Conservation (phyloP, 2,888 invertebrate genomes). For the Meteorus cinctellus region DNA sequence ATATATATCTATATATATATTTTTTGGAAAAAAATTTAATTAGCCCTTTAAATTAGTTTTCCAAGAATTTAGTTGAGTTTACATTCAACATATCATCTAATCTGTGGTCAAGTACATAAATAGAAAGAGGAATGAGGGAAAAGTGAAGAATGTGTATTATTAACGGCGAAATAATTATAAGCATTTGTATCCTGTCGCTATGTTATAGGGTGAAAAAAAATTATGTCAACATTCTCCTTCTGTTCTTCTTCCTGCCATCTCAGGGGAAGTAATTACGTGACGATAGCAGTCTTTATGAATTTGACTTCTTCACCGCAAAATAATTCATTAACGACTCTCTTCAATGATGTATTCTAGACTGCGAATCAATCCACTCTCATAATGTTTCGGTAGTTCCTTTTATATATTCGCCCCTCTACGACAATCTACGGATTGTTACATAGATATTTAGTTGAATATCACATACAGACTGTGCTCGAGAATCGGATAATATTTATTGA, state of each 20-base stretch:
- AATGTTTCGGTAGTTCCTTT: too few relatives aligned
- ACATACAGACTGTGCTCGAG: background rate
- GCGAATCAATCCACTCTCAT: background rate
- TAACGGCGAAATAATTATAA: too few relatives aligned
- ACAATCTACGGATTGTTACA: background rate
- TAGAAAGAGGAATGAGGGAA: background rate
- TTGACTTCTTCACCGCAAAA: background rate
- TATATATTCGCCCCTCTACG: too few relatives aligned
- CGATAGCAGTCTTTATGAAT: background rate
- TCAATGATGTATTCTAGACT: background rate
- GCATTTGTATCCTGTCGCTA: too few relatives aligned
- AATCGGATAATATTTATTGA: background rate
- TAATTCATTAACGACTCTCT: background rate
- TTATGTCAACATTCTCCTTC: background rate
- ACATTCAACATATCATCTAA: background rate
- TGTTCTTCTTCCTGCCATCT: too few relatives aligned
- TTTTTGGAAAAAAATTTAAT: constrained; percentile 58
- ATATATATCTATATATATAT: background rate
- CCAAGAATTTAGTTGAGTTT: background rate
- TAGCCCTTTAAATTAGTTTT: constrained; percentile 39
- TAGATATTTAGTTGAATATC: background rate
- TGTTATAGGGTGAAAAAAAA: background rate
- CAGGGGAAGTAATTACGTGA: background rate
- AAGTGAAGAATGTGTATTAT: background rate
- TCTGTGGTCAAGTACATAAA: background rate